These are phyloP conservation scores for Dasypus novemcinctus DNA, from an alignment of 2,113 vertebrate species.

Conservation along the genomic window DNA sequence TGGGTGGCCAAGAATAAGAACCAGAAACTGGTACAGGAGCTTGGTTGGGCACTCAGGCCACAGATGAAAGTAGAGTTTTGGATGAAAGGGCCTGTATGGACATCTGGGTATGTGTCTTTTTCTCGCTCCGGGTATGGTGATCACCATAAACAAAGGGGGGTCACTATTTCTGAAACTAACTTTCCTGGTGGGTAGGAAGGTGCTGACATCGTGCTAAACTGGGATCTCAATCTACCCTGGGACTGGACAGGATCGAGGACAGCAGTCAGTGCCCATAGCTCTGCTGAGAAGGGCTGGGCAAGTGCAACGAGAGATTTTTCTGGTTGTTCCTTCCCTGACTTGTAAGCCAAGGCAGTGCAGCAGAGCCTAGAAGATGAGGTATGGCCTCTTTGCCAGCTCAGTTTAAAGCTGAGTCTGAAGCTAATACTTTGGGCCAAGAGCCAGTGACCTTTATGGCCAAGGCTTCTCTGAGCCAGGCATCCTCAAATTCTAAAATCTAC, in stretches of 20 bases:
- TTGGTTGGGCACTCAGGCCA: neutral
- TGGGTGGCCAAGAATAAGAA: neutral
- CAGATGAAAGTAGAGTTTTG: neutral
- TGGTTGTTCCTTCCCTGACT: neutral
- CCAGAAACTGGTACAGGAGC: neutral
- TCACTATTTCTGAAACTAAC: neutral
- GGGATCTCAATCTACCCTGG: neutral
- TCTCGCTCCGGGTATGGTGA: neutral
- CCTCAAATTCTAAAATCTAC: neutral
- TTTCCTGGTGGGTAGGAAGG: neutral
- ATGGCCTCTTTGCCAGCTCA: neutral
- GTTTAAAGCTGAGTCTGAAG: neutral
- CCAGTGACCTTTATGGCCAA: slow-evolving; percentile 28
- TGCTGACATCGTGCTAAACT: neutral
- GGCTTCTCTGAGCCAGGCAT: slow-evolving; percentile 2
- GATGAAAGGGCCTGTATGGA: neutral
- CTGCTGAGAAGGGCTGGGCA: neutral
- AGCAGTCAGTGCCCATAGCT: neutral
- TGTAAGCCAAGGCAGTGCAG: neutral
- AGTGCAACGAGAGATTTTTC: neutral
- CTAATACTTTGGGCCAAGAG: neutral
- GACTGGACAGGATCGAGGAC: neutral
- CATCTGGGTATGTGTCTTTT: neutral
- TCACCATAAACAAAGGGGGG: neutral
- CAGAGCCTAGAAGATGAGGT: neutral